phyloP scores from a whole-genome alignment of 2,113 vertebrate genomes.

The Malaclemys terrapin region DNA sequence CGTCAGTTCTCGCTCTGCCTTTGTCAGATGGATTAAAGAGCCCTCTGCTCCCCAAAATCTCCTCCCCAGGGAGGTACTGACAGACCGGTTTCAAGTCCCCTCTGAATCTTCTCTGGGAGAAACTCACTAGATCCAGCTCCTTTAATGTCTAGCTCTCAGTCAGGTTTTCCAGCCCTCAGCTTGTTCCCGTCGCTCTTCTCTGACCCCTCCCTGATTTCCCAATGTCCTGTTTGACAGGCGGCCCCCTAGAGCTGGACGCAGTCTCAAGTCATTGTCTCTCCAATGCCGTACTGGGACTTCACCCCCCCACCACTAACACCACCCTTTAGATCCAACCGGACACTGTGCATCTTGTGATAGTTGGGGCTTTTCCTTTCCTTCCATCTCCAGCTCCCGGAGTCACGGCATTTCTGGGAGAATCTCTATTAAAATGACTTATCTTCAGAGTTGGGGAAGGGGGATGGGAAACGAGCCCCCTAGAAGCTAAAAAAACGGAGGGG shows the following conservation, averaged over 20 bases:
- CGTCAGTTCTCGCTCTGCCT: not conserved
- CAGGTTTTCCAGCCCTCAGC: too few relatives aligned
- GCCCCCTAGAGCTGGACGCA: too few relatives aligned
- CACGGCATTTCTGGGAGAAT: not conserved
- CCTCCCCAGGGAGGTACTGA: not conserved
- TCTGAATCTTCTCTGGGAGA: not conserved
- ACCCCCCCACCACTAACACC: not conserved
- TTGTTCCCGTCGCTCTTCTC: too few relatives aligned
- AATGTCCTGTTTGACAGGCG: too few relatives aligned
- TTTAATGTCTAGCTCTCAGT: not conserved
- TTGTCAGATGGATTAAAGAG: not conserved
- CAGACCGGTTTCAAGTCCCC: not conserved
- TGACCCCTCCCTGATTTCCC: too few relatives aligned
- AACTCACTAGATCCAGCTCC: not conserved
- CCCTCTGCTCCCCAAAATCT: not conserved
- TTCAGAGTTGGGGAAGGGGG: not conserved
- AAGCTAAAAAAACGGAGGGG: not conserved
- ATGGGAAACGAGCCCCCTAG: not conserved
- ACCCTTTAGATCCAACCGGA: not conserved
- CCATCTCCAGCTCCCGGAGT: not conserved
- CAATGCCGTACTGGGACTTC: not conserved
- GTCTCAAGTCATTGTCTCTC: too few relatives aligned
- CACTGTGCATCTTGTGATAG: not conserved
- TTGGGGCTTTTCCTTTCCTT: not conserved
- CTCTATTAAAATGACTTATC: not conserved